Conservation (phyloP, 2,888 invertebrate genomes). For the Digitonthophagus gazella region DNA sequence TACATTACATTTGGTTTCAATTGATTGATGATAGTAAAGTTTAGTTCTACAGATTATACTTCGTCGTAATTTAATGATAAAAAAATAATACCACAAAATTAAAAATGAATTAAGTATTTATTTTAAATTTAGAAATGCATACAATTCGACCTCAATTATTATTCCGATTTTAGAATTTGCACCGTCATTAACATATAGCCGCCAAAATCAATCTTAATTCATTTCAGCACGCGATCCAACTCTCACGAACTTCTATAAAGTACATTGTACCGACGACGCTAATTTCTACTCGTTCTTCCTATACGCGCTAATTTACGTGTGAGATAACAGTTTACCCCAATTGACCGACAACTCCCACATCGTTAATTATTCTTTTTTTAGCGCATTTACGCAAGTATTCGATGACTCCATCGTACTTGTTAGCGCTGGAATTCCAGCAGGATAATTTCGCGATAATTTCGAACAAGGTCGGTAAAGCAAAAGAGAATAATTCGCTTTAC, state of each 20-base stretch:
- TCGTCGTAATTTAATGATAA: too few relatives aligned
- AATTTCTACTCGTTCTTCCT: not conserved
- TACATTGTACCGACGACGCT: not conserved
- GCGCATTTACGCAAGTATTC: not conserved
- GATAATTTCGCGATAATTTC: not conserved
- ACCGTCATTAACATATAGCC: not conserved
- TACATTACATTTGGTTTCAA: too few relatives aligned
- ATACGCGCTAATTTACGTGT: not conserved
- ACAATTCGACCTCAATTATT: too few relatives aligned
- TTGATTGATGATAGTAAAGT: too few relatives aligned
- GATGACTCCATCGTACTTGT: not conserved
- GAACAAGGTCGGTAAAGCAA: not conserved
- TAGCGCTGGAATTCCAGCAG: not conserved
- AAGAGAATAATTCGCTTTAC: not conserved
- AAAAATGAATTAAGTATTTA: too few relatives aligned
- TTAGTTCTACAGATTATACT: too few relatives aligned
- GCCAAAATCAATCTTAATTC: not conserved
- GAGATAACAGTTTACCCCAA: not conserved
- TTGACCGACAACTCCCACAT: not conserved
- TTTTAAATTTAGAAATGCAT: too few relatives aligned
- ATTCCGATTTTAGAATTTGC: not conserved
- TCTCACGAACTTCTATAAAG: not conserved
- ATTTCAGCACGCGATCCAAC: not conserved
- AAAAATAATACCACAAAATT: too few relatives aligned
- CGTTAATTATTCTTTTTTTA: not conserved